These are phyloP conservation scores for Helicorthomorpha holstii DNA, from an alignment of 1,140 invertebrate species.

Conservation along the genomic window DNA sequence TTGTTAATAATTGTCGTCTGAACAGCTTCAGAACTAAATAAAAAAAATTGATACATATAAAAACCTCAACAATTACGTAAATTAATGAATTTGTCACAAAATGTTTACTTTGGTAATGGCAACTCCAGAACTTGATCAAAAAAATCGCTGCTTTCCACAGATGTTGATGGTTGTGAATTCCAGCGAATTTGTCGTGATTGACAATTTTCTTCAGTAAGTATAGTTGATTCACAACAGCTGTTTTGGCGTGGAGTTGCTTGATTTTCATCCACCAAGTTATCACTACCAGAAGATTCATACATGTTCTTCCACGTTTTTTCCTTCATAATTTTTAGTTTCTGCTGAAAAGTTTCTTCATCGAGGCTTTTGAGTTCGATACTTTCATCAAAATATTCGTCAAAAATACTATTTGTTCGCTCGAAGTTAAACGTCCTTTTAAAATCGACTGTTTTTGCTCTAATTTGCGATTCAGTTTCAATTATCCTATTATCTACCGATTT, in stretches of 20 bases:
- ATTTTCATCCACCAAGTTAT: too few species aligned
- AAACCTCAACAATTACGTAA: neutral
- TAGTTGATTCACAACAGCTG: neutral
- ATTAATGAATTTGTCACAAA: neutral
- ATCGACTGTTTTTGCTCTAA: neutral
- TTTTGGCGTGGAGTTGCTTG: neutral
- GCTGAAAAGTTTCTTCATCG: neutral
- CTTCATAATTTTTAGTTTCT: neutral
- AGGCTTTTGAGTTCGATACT: neutral
- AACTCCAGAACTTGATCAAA: constrained; percentile 19
- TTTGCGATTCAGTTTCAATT: neutral
- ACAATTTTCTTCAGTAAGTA: neutral
- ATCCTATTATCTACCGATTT: neutral
- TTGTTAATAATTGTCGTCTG: constrained; percentile 1
- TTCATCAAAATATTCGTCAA: constrained; percentile 2
- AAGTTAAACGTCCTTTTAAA: neutral
- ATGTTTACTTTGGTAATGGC: constrained; percentile 15
- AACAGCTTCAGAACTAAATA: constrained; percentile 2
- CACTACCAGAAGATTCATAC: neutral
- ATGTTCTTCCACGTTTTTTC: neutral
- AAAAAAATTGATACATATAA: too few species aligned
- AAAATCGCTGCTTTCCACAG: constrained; percentile 21
- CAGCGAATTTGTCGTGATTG: neutral
- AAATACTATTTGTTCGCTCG: neutral
- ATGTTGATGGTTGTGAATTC: too few species aligned